Evolutionary conservation across 2,797 vertebrate species (phyloP), one percentile per base, ranked within the genome.

Genomic region (Channa striata): DNA sequence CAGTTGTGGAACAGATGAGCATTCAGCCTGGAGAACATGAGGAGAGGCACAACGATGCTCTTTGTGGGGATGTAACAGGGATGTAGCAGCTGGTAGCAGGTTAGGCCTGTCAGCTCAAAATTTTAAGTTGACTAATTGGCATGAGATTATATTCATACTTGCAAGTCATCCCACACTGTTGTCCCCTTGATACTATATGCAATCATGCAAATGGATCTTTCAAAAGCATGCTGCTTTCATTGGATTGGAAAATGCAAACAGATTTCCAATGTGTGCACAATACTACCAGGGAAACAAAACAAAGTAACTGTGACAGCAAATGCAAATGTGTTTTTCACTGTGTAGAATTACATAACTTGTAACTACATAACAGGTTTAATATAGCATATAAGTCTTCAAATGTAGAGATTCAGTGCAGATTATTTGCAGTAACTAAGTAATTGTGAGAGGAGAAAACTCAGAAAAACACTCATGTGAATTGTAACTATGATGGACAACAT

Each of bases 1-100:
- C 70, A 77, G 70, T 82, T 78, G 75, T 83, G 70, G 54, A 87
- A 74, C 73, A 89, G 81, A 84, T 81, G 78, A 89, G 74, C 69
- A 47, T 78, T 78, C 40, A 68, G 72, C 74, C 68, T 59, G 40
- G 49, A 67, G 64, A 77, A 63, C 75, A 70, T 20, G 58, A 73
- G 46, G 54, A 65, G 60, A 73, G 63, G 52, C 67, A 65, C 64
- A 49, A 21, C 57, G 52, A 72, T 66, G 48, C 34, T 19, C 34
- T 78, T 59, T 46, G 52, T 59, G 54, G 61, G 52, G 74, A 47
- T 50, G 67, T 69, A 85, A 72, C 74, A 63, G 54, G 69, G 60
- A 78, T 49, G 25, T 46, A 69, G 61, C 80, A 83, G 81, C 84
- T 89, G 81, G 43, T 52, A 66, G 54, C 69, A 80, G 67, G 72